Evolutionary conservation across 2,113 vertebrate genomes (phyloP).

Genomic region (Cottus gobio): DNA sequence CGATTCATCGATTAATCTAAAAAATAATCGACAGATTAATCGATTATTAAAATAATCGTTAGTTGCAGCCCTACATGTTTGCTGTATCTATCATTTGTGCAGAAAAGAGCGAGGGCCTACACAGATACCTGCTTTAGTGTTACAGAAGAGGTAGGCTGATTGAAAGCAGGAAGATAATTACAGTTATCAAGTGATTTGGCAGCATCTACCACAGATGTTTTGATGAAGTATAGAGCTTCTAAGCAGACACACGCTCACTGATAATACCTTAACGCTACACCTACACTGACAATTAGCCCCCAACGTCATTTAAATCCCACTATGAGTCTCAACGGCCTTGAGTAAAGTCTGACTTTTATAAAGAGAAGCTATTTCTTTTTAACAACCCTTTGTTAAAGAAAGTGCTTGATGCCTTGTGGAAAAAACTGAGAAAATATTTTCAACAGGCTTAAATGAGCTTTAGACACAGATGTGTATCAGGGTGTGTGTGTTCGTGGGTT

Average conservation of each 20-base stretch:
- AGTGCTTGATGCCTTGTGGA: slow-evolving; percentile 11
- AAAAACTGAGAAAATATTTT: not conserved
- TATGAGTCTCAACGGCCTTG: not conserved
- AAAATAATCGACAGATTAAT: too few species aligned
- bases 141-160: slow-evolving; percentile 5
- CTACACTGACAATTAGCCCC: slow-evolving; percentile 33
- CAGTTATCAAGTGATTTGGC: slow-evolving; percentile 30
- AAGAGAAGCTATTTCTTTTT: slow-evolving; percentile 19
- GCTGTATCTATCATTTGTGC: slow-evolving; percentile 17
- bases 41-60: too few species aligned
- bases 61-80: not conserved
- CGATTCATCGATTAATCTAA: too few species aligned
- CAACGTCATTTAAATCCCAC: slow-evolving; percentile 17
- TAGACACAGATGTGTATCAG: slow-evolving; percentile 43
- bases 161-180: slow-evolving; percentile 53
- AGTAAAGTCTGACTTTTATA: slow-evolving; percentile 11
- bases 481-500: slow-evolving; percentile 36
- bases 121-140: slow-evolving; percentile 20
- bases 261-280: slow-evolving; percentile 11
- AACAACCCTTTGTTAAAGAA: slow-evolving; percentile 30
- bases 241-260: not conserved
- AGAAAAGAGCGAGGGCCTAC: not conserved
- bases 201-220: slow-evolving; percentile 53
- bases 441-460: slow-evolving; percentile 27
- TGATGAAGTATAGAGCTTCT: slow-evolving; percentile 32